phyloP scores from a whole-genome alignment of 2,888 invertebrate species.

The Lycia hirtaria region DNA sequence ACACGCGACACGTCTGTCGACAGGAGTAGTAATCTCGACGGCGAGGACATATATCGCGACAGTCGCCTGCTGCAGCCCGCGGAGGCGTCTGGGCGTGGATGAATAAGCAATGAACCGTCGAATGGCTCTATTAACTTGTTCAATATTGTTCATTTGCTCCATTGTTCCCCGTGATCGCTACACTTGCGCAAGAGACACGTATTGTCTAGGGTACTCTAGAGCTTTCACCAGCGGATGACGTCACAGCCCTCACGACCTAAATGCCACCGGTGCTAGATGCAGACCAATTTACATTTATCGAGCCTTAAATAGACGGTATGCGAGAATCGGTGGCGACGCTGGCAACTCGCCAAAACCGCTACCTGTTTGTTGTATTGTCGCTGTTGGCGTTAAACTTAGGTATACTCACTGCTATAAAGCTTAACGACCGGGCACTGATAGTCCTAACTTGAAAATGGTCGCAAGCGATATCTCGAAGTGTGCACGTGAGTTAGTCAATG shows the following conservation, averaged over 20 bases:
- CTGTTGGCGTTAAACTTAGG: slow-evolving; percentile 25
- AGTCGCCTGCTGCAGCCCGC: slow-evolving; percentile 52
- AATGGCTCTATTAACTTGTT: slow-evolving; percentile 83
- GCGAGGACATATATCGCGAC: slow-evolving; percentile 71
- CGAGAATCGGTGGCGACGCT: slow-evolving; percentile 55
- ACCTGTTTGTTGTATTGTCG: slow-evolving; percentile 46
- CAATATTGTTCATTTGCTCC: too few relatives aligned
- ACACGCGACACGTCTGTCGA: slow-evolving; percentile 31
- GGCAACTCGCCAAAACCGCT: slow-evolving; percentile 55
- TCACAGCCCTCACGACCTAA: slow-evolving; percentile 71
- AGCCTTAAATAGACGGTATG: slow-evolving; percentile 62
- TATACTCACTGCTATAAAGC: slow-evolving; percentile 21
- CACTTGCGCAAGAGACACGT: slow-evolving; percentile 81
- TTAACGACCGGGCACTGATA: slow-evolving; percentile 21
- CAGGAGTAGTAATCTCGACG: slow-evolving; percentile 50
- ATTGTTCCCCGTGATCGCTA: slow-evolving; percentile 77
- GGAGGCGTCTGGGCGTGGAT: slow-evolving; percentile 83
- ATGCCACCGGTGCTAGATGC: slow-evolving; percentile 71
- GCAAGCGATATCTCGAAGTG: slow-evolving; percentile 3
- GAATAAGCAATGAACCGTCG: slow-evolving; percentile 83
- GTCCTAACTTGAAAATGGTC: slow-evolving; percentile 22
- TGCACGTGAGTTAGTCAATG: neutral
- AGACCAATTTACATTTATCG: slow-evolving; percentile 72
- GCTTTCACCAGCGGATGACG: slow-evolving; percentile 79
- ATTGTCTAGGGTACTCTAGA: slow-evolving; percentile 61